A percentile compares a stretch with the other conserved stretches of the same genome.
phyloP scores from a whole-genome alignment of 1,140 invertebrate species.

The Achatina immaculata region DNA sequence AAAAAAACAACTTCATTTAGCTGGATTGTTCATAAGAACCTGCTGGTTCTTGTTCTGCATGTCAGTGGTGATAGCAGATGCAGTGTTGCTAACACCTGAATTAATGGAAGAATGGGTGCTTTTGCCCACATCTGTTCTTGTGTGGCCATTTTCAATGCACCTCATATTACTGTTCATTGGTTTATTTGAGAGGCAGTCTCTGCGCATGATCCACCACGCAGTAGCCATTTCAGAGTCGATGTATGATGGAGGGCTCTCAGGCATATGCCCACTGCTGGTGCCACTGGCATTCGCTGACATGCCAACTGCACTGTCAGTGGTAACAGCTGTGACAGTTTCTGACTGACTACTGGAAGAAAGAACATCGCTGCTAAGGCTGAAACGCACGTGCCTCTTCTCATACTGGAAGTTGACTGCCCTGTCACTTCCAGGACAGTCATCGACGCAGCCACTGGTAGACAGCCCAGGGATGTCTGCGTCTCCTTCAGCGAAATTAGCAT shows the following conservation, averaged over 20 bases:
- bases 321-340: not conserved
- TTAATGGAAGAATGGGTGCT: too few species aligned
- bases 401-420: not conserved
- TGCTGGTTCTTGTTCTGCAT: not conserved
- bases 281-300: not conserved
- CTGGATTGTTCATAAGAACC: not conserved
- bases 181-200: not conserved
- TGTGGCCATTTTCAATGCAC: not conserved
- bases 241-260: conserved; percentile 16
- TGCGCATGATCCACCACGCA: conserved; percentile 2
- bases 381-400: conserved; percentile 11
- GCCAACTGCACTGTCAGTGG: not conserved
- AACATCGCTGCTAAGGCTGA: not conserved
- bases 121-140: not conserved
- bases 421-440: not conserved
- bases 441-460: not conserved
- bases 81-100: too few species aligned
- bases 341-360: not conserved
- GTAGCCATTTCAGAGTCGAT: conserved; percentile 5
- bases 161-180: not conserved
- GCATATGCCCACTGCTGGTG: not conserved
- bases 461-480: not conserved
- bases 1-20: too few species aligned
- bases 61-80: not conserved
- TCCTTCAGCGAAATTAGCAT: conserved; percentile 1